These are phyloP conservation scores for Drosophila mayaguana DNA, from an alignment of 2,888 invertebrate genomes.

Conservation along the genomic window DNA sequence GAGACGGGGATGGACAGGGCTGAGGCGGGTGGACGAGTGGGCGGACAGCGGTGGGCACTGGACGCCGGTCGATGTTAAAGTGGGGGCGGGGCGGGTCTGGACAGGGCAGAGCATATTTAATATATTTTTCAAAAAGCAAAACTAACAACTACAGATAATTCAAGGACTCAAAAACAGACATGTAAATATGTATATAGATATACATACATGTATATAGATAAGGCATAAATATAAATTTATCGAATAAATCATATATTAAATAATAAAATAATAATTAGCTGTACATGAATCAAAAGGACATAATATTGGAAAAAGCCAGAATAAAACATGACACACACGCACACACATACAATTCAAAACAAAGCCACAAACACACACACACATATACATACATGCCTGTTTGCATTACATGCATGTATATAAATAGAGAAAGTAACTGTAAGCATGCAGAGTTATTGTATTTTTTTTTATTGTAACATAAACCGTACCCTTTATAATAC, in stretches of 20 bases:
- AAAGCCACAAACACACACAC: background rate
- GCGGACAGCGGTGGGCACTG: background rate
- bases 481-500: background rate
- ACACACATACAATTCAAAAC: constrained; percentile 5
- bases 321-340: constrained; percentile 5
- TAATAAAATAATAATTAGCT: constrained; percentile 2
- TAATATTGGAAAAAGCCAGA: constrained; percentile 2
- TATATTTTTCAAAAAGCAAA: constrained; percentile 37
- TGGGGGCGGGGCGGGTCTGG: background rate
- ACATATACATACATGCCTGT: background rate
- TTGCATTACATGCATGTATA: background rate
- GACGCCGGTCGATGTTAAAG: background rate
- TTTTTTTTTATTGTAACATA: background rate
- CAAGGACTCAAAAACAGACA: constrained; percentile 33
- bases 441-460: background rate
- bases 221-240: background rate
- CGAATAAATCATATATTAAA: constrained; percentile 10
- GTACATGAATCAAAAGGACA: constrained; percentile 10
- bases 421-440: constrained; percentile 3
- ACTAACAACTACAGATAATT: constrained; percentile 33
- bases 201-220: background rate
- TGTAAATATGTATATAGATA: background rate
- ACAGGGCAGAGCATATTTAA: background rate
- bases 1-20: background rate
- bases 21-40: constrained; percentile 5